Percentiles rank a stretch among this genome's conserved stretches.
These are phyloP conservation scores for Rhizomys pruinosus DNA, from an alignment of 2,113 vertebrate species.

Conservation along the genomic window DNA sequence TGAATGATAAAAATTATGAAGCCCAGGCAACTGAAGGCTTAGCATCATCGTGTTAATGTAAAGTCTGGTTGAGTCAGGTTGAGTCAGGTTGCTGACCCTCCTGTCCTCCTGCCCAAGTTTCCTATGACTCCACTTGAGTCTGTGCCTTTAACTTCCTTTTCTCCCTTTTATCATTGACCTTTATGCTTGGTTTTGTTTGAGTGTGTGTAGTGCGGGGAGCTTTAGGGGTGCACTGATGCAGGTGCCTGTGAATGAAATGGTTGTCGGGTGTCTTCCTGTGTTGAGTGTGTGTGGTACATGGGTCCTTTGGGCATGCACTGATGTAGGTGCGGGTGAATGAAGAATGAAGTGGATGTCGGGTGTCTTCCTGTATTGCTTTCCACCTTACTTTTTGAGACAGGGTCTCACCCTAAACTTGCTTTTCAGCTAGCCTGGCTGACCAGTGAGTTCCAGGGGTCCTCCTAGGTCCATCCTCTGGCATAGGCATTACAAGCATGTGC, in stretches of 20 bases:
- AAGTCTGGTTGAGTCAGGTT: background rate
- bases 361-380: background rate
- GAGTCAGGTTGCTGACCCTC: background rate
- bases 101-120: background rate
- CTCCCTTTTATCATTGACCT: too few species aligned
- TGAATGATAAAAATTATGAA: background rate
- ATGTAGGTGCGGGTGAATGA: too few species aligned
- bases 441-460: too few species aligned
- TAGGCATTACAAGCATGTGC: background rate
- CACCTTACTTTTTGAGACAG: background rate
- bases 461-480: rapidly evolving
- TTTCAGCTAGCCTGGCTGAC: background rate
- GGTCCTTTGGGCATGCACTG: too few species aligned
- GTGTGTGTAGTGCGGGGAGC: too few species aligned
- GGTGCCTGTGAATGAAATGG: too few species aligned
- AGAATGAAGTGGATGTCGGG: background rate
- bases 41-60: background rate
- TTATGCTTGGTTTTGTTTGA: too few species aligned
- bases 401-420: background rate
- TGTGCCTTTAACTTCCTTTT: too few species aligned
- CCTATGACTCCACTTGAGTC: background rate
- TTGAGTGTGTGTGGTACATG: too few species aligned
- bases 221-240: too few species aligned
- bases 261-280: too few species aligned
- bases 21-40: background rate